These are phyloP conservation scores for Sipha maydis DNA, from an alignment of 2,888 invertebrate genomes.

Conservation along the genomic window DNA sequence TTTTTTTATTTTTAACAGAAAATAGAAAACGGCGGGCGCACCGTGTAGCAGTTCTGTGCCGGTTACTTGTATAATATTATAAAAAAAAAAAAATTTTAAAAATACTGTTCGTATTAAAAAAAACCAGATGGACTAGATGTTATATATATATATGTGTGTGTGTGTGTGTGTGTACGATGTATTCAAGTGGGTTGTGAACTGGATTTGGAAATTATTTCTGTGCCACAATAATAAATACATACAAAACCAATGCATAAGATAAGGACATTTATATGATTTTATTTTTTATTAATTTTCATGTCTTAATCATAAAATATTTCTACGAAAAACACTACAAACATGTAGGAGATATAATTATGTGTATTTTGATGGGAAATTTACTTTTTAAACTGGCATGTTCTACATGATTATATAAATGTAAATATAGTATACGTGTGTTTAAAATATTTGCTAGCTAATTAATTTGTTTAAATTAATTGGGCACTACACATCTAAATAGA, in stretches of 20 bases:
- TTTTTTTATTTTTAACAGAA: slow-evolving; percentile 8
- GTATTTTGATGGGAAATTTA: not conserved
- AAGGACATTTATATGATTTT: slow-evolving; percentile 33
- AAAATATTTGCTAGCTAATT: not conserved
- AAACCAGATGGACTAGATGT: slow-evolving; percentile 49
- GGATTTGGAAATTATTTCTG: slow-evolving; percentile 37
- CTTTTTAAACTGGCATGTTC: not conserved
- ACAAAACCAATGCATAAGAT: slow-evolving; percentile 29
- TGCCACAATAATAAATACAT: not conserved
- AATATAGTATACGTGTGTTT: not conserved
- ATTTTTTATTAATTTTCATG: not conserved
- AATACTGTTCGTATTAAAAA: slow-evolving; percentile 20
- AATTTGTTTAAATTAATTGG: not conserved
- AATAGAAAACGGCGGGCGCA: slow-evolving; percentile 39
- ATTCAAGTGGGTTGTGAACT: slow-evolving; percentile 37
- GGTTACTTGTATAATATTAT: slow-evolving; percentile 30
- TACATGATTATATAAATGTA: not conserved
- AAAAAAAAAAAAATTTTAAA: not conserved
- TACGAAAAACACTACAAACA: not conserved
- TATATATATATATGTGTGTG: slow-evolving; percentile 24
- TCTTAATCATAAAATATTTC: not conserved
- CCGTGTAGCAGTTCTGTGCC: not conserved
- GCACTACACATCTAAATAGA: not conserved
- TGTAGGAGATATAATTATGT: not conserved
- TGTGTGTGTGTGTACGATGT: not conserved